phyloP scores from a whole-genome alignment of 2,888 invertebrate species.

The Andrena flavipes region DNA sequence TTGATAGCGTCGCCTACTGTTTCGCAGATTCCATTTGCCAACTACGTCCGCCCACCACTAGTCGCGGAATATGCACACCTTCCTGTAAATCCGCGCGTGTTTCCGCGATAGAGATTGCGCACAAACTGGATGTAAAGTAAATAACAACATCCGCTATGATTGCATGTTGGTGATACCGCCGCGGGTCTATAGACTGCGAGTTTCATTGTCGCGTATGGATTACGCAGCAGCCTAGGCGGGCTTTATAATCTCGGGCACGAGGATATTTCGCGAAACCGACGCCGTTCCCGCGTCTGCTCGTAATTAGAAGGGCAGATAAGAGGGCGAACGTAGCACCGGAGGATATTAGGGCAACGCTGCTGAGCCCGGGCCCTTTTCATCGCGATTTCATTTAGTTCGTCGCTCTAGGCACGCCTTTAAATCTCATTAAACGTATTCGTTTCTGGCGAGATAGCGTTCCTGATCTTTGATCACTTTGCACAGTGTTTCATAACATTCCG shows the following conservation, averaged over 20 bases:
- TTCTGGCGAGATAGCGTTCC: no score
- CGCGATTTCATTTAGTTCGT: no score
- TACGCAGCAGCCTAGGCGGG: slow-evolving; percentile 35
- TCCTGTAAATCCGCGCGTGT: slow-evolving; percentile 45
- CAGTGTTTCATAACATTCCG: no score
- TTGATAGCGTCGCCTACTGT: slow-evolving; percentile 28
- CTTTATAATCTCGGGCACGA: slow-evolving; percentile 48
- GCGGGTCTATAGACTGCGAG: slow-evolving; percentile 48
- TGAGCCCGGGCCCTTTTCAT: background rate
- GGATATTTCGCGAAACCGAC: slow-evolving; percentile 28
- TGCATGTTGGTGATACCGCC: slow-evolving; percentile 58
- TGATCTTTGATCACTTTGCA: no score
- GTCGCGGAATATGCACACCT: slow-evolving; percentile 23
- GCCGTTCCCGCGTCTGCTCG: slow-evolving; percentile 7
- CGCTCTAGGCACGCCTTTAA: no score
- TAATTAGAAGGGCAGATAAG: slow-evolving; percentile 36
- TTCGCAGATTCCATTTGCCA: slow-evolving; percentile 38
- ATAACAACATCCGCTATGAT: slow-evolving; percentile 70
- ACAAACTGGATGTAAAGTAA: slow-evolving; percentile 71
- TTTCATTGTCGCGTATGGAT: slow-evolving; percentile 62
- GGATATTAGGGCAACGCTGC: background rate
- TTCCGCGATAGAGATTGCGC: slow-evolving; percentile 60
- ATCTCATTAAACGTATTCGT: no score
- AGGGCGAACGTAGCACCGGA: background rate
- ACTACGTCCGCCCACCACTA: slow-evolving; percentile 20